These are phyloP conservation scores for Holothuria glaberrima DNA, from an alignment of 35 echinoderm and acorn worm genomes.

Conservation along the genomic window DNA sequence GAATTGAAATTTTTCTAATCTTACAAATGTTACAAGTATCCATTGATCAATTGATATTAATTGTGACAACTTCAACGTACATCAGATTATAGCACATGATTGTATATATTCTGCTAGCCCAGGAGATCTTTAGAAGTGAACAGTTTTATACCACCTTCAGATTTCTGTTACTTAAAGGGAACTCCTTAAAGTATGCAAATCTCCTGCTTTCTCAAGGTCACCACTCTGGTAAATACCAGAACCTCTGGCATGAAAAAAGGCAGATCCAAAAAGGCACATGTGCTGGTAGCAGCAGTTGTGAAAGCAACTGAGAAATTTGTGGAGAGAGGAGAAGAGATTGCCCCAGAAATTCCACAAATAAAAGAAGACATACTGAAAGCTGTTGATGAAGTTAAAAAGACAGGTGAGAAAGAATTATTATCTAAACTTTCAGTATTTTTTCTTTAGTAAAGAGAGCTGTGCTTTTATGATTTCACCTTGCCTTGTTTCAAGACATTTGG, in stretches of 20 bases:
- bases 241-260: constrained; percentile 96
- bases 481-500: no score
- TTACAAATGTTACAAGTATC: no score
- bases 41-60: no score
- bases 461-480: background rate
- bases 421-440: no score
- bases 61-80: no score
- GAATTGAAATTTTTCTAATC: no score
- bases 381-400: constrained; percentile 93
- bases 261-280: constrained; percentile 97
- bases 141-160: no score
- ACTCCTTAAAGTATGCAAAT: background rate
- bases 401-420: constrained; percentile 62
- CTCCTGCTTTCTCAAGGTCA: constrained; percentile 53
- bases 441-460: no score
- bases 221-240: constrained; percentile 94
- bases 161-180: no score
- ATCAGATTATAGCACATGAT: no score
- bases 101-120: no score
- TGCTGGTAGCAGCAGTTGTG: constrained; percentile 89
- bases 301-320: constrained; percentile 97
- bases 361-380: constrained; percentile 82
- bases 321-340: constrained; percentile 97
- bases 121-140: no score
- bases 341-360: constrained; percentile 94